A percentile compares a stretch with the other conserved stretches of the same genome.
phyloP scores from a whole-genome alignment of 2,888 invertebrate genomes.

The Cosmia trapezina region DNA sequence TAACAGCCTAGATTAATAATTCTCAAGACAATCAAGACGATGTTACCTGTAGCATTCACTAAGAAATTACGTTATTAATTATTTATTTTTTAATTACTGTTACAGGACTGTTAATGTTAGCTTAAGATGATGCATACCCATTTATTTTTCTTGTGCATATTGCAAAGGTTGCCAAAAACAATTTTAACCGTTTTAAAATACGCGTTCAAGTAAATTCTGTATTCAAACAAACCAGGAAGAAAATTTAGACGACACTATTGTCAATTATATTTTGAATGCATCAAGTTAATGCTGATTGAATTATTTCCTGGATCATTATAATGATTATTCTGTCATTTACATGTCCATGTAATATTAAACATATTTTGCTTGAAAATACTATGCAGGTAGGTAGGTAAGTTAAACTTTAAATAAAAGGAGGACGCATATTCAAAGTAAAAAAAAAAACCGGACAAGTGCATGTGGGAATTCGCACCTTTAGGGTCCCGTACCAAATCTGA shows the following conservation, averaged over 20 bases:
- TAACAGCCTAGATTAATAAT: too few species aligned
- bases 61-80: too few species aligned
- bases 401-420: not conserved
- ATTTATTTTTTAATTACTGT: too few species aligned
- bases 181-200: not conserved
- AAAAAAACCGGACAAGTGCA: too few species aligned
- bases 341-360: not conserved
- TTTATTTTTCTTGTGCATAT: too few species aligned
- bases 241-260: not conserved
- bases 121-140: too few species aligned
- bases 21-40: too few species aligned
- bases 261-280: constrained; percentile 24
- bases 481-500: too few species aligned
- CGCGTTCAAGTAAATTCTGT: not conserved
- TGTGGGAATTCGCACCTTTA: too few species aligned
- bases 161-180: not conserved
- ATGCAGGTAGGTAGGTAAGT: too few species aligned
- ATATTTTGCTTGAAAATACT: not conserved
- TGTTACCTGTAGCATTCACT: too few species aligned
- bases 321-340: constrained; percentile 9
- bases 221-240: constrained; percentile 1
- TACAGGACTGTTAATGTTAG: too few species aligned
- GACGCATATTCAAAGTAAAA: not conserved
- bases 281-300: constrained; percentile 1
- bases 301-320: constrained; percentile 29